Percentiles rank a stretch among this genome's conserved stretches.
Conservation (phyloP, 2,113 vertebrate genomes). For the Mormyrus lacerda region DNA sequence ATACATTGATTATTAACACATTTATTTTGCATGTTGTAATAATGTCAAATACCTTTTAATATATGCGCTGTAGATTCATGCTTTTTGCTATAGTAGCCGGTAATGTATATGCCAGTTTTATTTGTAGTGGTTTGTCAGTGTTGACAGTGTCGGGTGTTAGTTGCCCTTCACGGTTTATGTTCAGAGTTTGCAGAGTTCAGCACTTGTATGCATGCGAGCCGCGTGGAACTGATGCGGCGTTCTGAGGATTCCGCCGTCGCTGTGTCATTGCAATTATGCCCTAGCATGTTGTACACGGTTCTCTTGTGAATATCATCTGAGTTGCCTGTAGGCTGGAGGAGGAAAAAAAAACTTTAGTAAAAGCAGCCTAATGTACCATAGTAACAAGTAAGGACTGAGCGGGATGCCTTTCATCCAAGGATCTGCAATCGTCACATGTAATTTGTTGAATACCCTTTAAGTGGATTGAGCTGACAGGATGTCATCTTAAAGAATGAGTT, state of each 20-base stretch:
- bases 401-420: background rate
- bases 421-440: background rate
- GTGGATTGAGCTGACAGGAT: background rate
- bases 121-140: background rate
- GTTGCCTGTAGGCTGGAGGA: background rate
- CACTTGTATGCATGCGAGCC: background rate
- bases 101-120: background rate
- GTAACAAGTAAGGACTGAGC: background rate
- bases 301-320: background rate
- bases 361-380: background rate
- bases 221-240: background rate
- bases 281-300: background rate
- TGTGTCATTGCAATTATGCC: background rate
- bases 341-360: background rate
- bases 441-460: background rate
- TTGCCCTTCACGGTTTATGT: background rate
- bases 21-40: background rate
- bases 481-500: background rate
- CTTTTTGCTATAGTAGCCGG: background rate
- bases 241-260: background rate
- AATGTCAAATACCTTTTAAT: background rate
- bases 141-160: background rate
- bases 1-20: background rate
- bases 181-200: background rate
- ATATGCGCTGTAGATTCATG: background rate